A percentile compares a stretch with the other conserved stretches of the same genome.
Conservation (phyloP, 2,888 invertebrate species). For the Tiliacea aurago region DNA sequence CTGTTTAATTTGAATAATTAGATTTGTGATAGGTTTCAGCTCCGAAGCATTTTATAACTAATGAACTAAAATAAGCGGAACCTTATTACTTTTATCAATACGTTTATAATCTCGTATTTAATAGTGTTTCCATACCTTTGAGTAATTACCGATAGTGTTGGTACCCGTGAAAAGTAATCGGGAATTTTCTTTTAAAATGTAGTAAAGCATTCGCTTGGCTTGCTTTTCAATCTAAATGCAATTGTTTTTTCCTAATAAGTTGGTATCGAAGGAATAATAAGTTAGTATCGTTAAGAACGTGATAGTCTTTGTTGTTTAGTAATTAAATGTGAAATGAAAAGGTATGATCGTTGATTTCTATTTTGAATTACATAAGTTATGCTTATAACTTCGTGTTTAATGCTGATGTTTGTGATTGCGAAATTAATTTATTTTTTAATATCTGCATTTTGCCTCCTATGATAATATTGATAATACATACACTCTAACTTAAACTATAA, state of each 20-base stretch:
- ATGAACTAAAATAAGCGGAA: slow-evolving; percentile 54
- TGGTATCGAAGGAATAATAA: slow-evolving; percentile 49
- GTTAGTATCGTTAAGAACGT: slow-evolving; percentile 34
- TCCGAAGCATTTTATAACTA: slow-evolving; percentile 51
- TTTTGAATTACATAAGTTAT: slow-evolving; percentile 47
- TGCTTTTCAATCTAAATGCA: slow-evolving; percentile 60
- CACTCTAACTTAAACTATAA: neutral
- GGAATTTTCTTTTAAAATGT: slow-evolving; percentile 47
- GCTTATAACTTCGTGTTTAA: slow-evolving; percentile 29
- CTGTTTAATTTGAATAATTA: slow-evolving; percentile 56
- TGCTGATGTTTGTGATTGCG: slow-evolving; percentile 26
- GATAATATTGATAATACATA: too few relatives aligned
- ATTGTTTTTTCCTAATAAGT: slow-evolving; percentile 60
- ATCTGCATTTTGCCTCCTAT: neutral
- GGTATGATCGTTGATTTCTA: slow-evolving; percentile 33
- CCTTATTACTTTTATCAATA: slow-evolving; percentile 45
- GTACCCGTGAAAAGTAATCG: slow-evolving; percentile 51
- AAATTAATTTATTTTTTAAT: slow-evolving; percentile 23
- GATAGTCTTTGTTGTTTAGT: slow-evolving; percentile 54
- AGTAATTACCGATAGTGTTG: slow-evolving; percentile 46
- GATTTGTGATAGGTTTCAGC: slow-evolving; percentile 50
- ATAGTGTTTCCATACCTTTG: slow-evolving; percentile 49
- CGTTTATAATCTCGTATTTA: slow-evolving; percentile 44
- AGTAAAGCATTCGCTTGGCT: slow-evolving; percentile 51
- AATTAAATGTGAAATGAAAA: slow-evolving; percentile 65